phyloP scores from a whole-genome alignment of 2,113 vertebrate genomes.

The Condylura cristata region DNA sequence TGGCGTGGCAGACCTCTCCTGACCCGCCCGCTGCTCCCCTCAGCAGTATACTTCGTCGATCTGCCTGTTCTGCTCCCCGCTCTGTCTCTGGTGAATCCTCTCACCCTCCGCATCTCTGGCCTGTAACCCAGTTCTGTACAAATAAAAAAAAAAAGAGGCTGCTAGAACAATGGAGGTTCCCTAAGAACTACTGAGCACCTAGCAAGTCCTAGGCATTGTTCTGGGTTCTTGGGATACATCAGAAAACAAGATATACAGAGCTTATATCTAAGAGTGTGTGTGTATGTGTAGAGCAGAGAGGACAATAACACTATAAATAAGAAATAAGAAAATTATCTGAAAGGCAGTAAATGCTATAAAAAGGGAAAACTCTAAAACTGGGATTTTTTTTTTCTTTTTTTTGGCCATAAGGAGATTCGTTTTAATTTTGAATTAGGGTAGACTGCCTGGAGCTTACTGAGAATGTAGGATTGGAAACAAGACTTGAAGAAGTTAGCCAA shows the following conservation, averaged over 20 bases:
- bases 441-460: not conserved
- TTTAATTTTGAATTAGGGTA: not conserved
- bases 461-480: not conserved
- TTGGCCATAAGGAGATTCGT: not conserved
- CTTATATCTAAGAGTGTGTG: not conserved
- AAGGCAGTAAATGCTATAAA: not conserved
- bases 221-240: not conserved
- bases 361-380: not conserved
- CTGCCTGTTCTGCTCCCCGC: too few species aligned
- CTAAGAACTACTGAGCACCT: not conserved
- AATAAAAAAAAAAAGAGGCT: too few species aligned
- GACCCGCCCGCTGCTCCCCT: too few species aligned
- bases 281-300: not conserved
- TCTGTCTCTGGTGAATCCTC: too few species aligned
- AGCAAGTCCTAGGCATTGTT: not conserved
- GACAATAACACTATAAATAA: not conserved
- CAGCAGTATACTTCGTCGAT: too few species aligned
- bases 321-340: not conserved
- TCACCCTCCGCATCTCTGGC: too few species aligned
- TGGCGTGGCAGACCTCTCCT: too few species aligned
- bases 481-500: not conserved
- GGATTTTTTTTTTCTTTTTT: not conserved
- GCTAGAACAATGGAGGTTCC: accelerated
- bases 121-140: too few species aligned
- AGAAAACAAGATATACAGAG: not conserved